phyloP scores from a whole-genome alignment of 2,888 invertebrate genomes.

The Eupsilia transversa region DNA sequence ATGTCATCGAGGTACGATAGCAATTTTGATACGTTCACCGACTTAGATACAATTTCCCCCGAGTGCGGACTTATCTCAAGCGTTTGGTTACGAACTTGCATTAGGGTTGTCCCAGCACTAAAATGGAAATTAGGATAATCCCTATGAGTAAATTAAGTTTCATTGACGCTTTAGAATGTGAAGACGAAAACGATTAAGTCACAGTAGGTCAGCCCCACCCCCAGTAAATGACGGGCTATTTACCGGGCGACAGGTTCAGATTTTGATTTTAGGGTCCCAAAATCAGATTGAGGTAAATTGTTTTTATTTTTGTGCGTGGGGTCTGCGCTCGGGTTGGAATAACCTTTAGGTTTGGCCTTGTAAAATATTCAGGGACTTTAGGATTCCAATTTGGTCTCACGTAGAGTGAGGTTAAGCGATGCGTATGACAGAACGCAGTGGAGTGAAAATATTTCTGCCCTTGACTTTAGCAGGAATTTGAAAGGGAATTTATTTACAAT shows the following conservation, averaged over 20 bases:
- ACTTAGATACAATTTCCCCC: constrained; percentile 49
- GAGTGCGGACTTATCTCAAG: constrained; percentile 58
- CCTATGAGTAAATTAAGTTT: constrained; percentile 59
- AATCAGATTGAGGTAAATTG: constrained; percentile 57
- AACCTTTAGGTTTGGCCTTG: constrained; percentile 31
- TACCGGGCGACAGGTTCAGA: constrained; percentile 48
- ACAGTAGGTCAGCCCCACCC: constrained; percentile 44
- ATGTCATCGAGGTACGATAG: constrained; percentile 45
- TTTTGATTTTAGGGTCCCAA: constrained; percentile 62
- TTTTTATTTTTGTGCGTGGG: constrained; percentile 57
- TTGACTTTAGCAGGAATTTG: constrained; percentile 1
- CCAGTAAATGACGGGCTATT: constrained; percentile 58
- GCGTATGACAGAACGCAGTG: constrained; percentile 27
- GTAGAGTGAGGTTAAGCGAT: constrained; percentile 30
- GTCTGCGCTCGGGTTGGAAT: constrained; percentile 10
- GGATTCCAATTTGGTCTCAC: constrained; percentile 44
- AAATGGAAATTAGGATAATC: constrained; percentile 59
- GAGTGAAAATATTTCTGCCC: constrained; percentile 7
- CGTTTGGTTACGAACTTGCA: constrained; percentile 43
- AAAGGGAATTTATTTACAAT: constrained; percentile 12
- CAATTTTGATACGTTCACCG: constrained; percentile 48
- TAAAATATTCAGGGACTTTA: constrained; percentile 43
- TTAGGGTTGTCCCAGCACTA: constrained; percentile 36
- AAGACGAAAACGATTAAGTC: constrained; percentile 61
- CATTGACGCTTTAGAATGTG: constrained; percentile 59